Evolutionary conservation across 2,113 vertebrate species (phyloP).

Genomic region (Anarrhichthys ocellatus): DNA sequence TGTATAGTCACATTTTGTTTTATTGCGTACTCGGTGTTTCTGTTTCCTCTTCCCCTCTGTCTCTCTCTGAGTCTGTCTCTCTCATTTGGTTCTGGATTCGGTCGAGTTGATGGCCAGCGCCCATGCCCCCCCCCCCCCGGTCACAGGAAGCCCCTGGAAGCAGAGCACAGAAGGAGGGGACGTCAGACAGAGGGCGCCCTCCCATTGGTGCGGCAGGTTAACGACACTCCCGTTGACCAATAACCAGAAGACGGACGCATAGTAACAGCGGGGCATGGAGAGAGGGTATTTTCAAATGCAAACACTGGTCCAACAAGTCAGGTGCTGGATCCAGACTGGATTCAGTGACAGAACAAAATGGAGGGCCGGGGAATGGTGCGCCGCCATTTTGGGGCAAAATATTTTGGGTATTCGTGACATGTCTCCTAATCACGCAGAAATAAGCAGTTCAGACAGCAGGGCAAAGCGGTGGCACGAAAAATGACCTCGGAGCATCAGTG

Average conservation of each 20-base stretch:
- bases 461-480: conserved; percentile 42
- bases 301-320: conserved; percentile 73
- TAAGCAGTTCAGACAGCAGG: conserved; percentile 33
- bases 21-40: conserved; percentile 29
- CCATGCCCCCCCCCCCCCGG: conserved; percentile 35
- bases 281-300: conserved; percentile 74
- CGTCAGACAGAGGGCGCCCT: conserved; percentile 16
- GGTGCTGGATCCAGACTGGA: conserved; percentile 74
- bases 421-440: conserved; percentile 61
- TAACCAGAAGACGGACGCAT: conserved; percentile 59
- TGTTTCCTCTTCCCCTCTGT: conserved; percentile 35
- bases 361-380: conserved; percentile 62
- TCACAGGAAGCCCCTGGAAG: conserved; percentile 74
- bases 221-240: conserved; percentile 61
- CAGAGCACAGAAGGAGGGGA: conserved; percentile 64
- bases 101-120: conserved; percentile 69
- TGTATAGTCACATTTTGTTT: conserved; percentile 19
- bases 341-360: conserved; percentile 78
- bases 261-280: conserved; percentile 68
- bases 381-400: conserved; percentile 80
- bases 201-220: conserved; percentile 70
- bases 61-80: conserved; percentile 31
- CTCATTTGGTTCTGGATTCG: conserved; percentile 58
- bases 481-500: conserved; percentile 39
- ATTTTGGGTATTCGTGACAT: conserved; percentile 67